Base-by-base conservation (phyloP, 2,888 invertebrate genomes). In the Drosophila demipolita region DNA sequence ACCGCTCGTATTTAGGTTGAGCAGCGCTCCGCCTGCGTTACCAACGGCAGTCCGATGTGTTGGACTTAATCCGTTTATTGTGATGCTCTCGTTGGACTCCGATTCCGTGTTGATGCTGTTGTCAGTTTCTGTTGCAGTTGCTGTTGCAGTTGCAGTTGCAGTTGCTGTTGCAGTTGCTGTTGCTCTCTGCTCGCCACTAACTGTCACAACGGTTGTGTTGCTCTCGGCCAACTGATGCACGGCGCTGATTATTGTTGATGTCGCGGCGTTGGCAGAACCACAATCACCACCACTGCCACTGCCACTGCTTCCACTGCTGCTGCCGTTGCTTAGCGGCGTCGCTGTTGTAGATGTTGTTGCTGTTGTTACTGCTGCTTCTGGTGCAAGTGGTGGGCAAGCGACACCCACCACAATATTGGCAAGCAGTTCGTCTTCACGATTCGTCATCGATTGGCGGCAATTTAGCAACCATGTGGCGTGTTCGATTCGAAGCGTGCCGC, bases 381-480 rank as follows among this genome's bases (percentile, higher is more conserved):
- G 67, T 66, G 63, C 60, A 26, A 60, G 64, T 32, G 60, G 59
- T 29, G 59, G 54, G 36, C 54, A 55, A 38, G 60, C 69, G 11
- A 59, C 71, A 52, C 64, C 73, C 35, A 66, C 93, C 88, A 92
- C 93, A 88, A 93, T 93, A 84, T 93, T 93, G 92, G 93, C 92
- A 89, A 93, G 91, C 87, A 93, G 86, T 90, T 93, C 93, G 93
- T 93, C 93, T 91, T 93, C 93, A 93, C 96, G 96, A 94, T 97
- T 97, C 94, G 96, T 97, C 96, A 97, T 97, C 94, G 97, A 97
- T 94, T 96, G 95, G 93, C 95, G 95, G 93, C 97, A 95, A 92
- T 94, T 94, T 80, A 95, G 94, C 92, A 95, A 94, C 99, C 99
- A 99, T 93, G 96, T 96, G 93, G 96, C 95, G 96, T 99, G 99